phyloP scores from a whole-genome alignment of 2,113 vertebrate genomes.

The Lepidiolamprologus cunningtoni region DNA sequence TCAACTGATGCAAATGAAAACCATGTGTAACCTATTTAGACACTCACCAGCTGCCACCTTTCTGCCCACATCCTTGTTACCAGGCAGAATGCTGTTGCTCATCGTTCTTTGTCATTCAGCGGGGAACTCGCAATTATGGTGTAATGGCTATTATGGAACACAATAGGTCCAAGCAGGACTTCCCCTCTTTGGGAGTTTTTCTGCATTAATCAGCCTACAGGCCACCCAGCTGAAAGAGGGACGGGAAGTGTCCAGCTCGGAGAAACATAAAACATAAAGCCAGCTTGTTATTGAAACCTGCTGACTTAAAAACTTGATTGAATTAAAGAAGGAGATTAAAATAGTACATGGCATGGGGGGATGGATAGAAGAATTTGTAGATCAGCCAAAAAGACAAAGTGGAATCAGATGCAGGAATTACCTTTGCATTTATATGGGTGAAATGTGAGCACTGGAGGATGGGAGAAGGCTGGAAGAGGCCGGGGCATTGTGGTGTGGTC shows the following conservation, averaged over 20 bases:
- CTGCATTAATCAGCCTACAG: conserved; percentile 3
- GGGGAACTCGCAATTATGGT: not conserved
- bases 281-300: not conserved
- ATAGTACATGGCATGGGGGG: not conserved
- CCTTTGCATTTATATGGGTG: conserved; percentile 8
- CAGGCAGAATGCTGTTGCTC: not conserved
- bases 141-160: conserved; percentile 15
- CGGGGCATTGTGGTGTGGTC: conserved; percentile 22
- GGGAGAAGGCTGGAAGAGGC: not conserved
- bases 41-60: not conserved
- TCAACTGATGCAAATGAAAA: conserved; percentile 45
- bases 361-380: not conserved
- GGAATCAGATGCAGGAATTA: not conserved
- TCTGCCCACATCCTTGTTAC: conserved; percentile 18
- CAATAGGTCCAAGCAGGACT: conserved; percentile 33
- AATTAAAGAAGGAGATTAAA: not conserved
- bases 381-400: not conserved
- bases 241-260: conserved; percentile 21
- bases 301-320: not conserved
- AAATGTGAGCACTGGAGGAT: conserved; percentile 9
- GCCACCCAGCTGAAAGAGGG: not conserved
- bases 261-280: conserved; percentile 1
- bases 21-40: conserved; percentile 50
- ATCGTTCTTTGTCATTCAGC: not conserved
- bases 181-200: conserved; percentile 30